Conservation (phyloP, 2,113 vertebrate genomes). For the Lycocorax pyrrhopterus region DNA sequence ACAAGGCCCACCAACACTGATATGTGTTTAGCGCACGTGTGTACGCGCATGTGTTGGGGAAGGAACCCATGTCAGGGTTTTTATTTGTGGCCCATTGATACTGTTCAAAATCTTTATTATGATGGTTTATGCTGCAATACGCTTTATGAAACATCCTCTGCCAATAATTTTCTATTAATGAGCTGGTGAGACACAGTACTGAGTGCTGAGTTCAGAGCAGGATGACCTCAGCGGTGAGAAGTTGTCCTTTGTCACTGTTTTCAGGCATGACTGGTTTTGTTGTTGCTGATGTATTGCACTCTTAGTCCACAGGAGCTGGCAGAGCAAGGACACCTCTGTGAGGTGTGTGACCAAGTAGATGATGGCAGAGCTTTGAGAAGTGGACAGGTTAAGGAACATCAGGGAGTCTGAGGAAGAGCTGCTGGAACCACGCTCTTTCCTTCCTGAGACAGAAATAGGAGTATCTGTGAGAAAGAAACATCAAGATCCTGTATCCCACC, state of each 20-base stretch:
- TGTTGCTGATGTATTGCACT: not conserved
- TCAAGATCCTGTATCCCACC: not conserved
- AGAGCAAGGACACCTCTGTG: rapidly evolving
- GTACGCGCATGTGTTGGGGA: not conserved
- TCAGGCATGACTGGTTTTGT: not conserved
- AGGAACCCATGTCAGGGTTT: not conserved
- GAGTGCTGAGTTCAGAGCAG: not conserved
- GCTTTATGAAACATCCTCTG: not conserved
- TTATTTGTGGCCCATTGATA: not conserved
- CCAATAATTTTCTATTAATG: not conserved
- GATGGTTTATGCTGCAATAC: not conserved
- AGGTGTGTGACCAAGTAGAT: not conserved
- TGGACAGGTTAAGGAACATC: not conserved
- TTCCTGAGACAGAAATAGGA: not conserved
- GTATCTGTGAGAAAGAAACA: not conserved
- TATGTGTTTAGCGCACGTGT: not conserved
- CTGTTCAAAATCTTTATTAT: not conserved
- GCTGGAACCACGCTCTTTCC: not conserved
- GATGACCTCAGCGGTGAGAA: not conserved
- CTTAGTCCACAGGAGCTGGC: not conserved
- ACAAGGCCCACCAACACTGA: not conserved
- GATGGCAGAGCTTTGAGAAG: not conserved
- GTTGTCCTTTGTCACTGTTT: not conserved
- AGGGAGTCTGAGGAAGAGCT: not conserved
- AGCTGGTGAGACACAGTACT: not conserved